Evolutionary conservation across 1,140 invertebrate genomes (phyloP).

Genomic region (Whitmania pigra): DNA sequence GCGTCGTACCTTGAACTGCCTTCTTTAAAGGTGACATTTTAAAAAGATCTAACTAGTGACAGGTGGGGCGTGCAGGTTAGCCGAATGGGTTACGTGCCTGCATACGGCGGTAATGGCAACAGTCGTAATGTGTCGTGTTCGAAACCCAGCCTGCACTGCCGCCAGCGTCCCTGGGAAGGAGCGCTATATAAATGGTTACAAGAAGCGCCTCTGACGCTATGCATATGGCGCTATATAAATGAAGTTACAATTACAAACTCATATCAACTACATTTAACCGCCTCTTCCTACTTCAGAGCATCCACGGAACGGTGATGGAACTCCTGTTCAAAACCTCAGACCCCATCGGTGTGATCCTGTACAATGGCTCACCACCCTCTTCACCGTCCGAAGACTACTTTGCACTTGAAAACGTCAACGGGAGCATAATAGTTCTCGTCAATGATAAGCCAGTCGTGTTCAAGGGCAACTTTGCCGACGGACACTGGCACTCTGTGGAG

Average conservation of each 20-base stretch:
- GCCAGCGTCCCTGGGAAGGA: too few species aligned
- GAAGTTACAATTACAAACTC: too few species aligned
- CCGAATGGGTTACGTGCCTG: too few species aligned
- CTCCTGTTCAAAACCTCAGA: slow-evolving; percentile 45
- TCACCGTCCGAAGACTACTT: slow-evolving; percentile 64
- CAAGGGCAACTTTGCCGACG: slow-evolving; percentile 62
- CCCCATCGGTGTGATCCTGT: slow-evolving; percentile 68
- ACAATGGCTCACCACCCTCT: slow-evolving; percentile 71
- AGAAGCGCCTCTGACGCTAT: too few species aligned
- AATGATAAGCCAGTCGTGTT: slow-evolving; percentile 46
- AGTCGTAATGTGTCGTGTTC: too few species aligned
- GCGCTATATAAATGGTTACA: too few species aligned
- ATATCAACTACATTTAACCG: neutral
- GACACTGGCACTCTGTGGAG: slow-evolving; percentile 77
- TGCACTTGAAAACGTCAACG: slow-evolving; percentile 65
- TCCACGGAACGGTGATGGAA: slow-evolving; percentile 28
- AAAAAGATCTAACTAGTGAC: too few species aligned
- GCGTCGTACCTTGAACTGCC: slow-evolving; percentile 30
- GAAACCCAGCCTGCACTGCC: too few species aligned
- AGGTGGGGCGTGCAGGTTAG: too few species aligned
- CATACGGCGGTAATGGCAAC: too few species aligned
- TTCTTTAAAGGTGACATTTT: slow-evolving; percentile 21
- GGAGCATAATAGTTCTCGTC: slow-evolving; percentile 69
- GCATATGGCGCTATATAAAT: too few species aligned
- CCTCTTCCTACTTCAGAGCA: neutral